Evolutionary conservation across 2,797 vertebrate genomes (phyloP).

Genomic region (Microctenopoma lineatum): DNA sequence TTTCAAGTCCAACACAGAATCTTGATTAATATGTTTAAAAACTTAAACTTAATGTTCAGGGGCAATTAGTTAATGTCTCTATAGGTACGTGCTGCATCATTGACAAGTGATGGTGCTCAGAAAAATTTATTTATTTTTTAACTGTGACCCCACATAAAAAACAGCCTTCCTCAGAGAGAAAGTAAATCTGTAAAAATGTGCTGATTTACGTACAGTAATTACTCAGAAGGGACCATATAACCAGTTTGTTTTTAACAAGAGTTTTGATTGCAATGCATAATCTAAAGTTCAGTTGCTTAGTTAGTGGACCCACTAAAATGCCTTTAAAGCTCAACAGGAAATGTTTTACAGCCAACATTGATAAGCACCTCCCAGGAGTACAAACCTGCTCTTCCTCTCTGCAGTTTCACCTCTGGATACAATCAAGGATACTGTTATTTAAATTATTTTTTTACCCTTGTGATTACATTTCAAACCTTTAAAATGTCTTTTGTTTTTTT

Average conservation of each 20-base stretch:
- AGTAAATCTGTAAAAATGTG: constrained; percentile 43
- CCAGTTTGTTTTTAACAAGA: constrained; percentile 19
- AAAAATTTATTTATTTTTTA: constrained; percentile 28
- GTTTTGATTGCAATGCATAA: constrained; percentile 49
- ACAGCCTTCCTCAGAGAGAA: constrained; percentile 20
- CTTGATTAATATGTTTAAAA: not conserved
- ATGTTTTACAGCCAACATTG: constrained; percentile 43
- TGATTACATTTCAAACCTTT: constrained; percentile 63
- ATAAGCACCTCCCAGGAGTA: constrained; percentile 46
- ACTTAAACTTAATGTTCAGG: constrained; percentile 1
- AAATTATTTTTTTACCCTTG: constrained; percentile 54
- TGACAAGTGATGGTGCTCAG: not conserved
- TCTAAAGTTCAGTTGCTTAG: constrained; percentile 34
- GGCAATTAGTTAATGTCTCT: not conserved
- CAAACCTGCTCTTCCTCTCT: constrained; percentile 33
- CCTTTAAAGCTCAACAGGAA: constrained; percentile 34
- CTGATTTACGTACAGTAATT: constrained; percentile 39
- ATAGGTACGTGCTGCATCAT: not conserved
- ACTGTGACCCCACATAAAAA: constrained; percentile 16
- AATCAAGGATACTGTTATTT: constrained; percentile 58
- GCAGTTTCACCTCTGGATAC: constrained; percentile 55
- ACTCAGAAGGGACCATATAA: constrained; percentile 29
- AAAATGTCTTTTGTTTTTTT: constrained; percentile 57
- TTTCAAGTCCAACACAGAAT: not conserved
- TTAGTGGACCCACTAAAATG: constrained; percentile 20